Evolutionary conservation across 1,140 invertebrate species (phyloP), one percentile per base, ranked within the genome.

Genomic region (Drosophila lacteicornis): DNA sequence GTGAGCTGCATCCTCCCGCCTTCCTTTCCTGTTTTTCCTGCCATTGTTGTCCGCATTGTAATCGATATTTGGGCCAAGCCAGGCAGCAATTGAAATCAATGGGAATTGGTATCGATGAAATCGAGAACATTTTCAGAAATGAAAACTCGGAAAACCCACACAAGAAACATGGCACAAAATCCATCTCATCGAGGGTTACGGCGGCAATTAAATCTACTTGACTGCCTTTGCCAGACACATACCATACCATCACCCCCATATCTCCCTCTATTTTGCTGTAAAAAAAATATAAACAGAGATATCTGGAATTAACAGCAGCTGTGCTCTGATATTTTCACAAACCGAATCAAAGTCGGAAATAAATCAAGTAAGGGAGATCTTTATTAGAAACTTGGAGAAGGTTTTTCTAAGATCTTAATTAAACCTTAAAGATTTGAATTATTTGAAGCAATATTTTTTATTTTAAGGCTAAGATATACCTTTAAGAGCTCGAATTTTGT

Each of bases 141-240:
- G 36, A 40, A 55, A 61, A 66, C 51, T 46, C 22, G 45, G 30
- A 68, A 36, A 60, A 56, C 27, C 12, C 36, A 30, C n/a, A 55
- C 12, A 19, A 38, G 51, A 55, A 6, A 40, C 40, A 36, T 6
- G 36, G 22, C 6, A 42, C 7, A 15, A 46, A 58, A 58, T 38
- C 22, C 19, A 67, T 40, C 36, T 33, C 36, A 33, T 71, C 42
- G 59, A 65, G 66, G 75, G 66, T 59, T 63, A 60, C 8, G 6
- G 42, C 58, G 62, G 56, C 76, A 79, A 79, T 79, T 79, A 66
- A 79, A 79, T 79, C 67, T 79, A 73, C 77, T 79, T 66, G 77
- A 79, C 55, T 79, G 77, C 67, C 30, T 19, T 17, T 13, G 13
- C 22, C 42, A 62, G 12, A 11, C 33, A 9, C 50, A 43, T 43